phyloP scores from a whole-genome alignment of 2,113 vertebrate genomes.

The Phyllostomus discolor region DNA sequence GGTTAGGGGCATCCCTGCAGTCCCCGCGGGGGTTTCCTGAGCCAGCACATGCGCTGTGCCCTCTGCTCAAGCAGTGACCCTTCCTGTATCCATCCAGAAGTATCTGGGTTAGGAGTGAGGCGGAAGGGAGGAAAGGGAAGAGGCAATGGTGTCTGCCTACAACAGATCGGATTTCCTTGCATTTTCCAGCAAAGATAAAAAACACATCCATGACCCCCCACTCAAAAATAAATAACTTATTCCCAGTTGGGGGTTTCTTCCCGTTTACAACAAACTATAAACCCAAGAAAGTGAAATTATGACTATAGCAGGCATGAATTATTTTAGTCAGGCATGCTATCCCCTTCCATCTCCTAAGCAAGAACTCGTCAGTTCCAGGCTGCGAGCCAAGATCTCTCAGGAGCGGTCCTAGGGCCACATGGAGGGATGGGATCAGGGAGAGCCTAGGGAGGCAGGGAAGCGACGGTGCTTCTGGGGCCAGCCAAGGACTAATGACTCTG shows the following conservation, averaged over 20 bases:
- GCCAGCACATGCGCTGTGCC: neutral
- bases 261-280: neutral
- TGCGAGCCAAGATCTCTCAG: slow-evolving; percentile 27
- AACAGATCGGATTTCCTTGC: slow-evolving; percentile 5
- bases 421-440: neutral
- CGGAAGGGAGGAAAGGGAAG: neutral
- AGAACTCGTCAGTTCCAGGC: slow-evolving; percentile 18
- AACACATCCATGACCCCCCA: neutral
- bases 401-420: neutral
- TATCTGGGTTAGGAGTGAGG: neutral
- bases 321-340: neutral
- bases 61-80: neutral
- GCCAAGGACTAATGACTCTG: neutral
- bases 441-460: neutral
- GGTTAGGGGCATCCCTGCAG: neutral
- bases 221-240: slow-evolving; percentile 42
- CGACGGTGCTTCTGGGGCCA: neutral
- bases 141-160: slow-evolving; percentile 17
- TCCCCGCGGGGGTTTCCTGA: neutral
- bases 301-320: neutral
- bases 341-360: slow-evolving; percentile 27
- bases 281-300: neutral
- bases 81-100: neutral
- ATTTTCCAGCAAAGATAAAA: slow-evolving; percentile 43
- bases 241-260: slow-evolving; percentile 9